A percentile compares a stretch with the other conserved stretches of the same genome.
Evolutionary conservation across 2,113 vertebrate genomes (phyloP).

Genomic region (zebrafish (Danio rerio)): DNA sequence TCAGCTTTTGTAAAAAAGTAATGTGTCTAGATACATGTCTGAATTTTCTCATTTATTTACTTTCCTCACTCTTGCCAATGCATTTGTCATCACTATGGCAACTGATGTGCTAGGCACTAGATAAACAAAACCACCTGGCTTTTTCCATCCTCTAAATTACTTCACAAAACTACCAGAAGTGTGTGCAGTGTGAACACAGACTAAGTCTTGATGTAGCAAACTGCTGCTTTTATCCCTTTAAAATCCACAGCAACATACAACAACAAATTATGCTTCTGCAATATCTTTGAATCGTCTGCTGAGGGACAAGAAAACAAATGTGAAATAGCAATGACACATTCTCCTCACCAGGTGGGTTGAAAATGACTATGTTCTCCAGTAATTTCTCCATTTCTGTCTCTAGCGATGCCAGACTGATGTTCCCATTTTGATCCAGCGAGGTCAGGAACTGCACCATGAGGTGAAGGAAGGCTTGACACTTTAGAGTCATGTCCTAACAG

Average conservation of each 20-base stretch:
- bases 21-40: not conserved
- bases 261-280: not conserved
- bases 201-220: not conserved
- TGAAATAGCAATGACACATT: not conserved
- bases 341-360: constrained; percentile 87
- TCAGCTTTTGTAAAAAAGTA: too few species aligned
- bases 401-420: constrained; percentile 81
- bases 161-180: not conserved
- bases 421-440: constrained; percentile 87
- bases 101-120: not conserved
- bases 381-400: constrained; percentile 88
- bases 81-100: not conserved
- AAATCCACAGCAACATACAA: not conserved
- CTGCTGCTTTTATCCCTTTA: not conserved
- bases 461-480: constrained; percentile 79
- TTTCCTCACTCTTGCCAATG: not conserved
- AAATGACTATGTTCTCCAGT: constrained; percentile 86
- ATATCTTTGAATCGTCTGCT: not conserved
- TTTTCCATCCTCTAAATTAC: not conserved
- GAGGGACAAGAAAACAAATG: not conserved
- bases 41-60: not conserved
- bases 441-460: constrained; percentile 87
- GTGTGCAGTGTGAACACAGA: not conserved
- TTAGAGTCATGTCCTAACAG: constrained; percentile 82
- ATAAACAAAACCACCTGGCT: not conserved